Base-by-base conservation (phyloP, 2,113 vertebrate species). In the Gracilinanus agilis region DNA sequence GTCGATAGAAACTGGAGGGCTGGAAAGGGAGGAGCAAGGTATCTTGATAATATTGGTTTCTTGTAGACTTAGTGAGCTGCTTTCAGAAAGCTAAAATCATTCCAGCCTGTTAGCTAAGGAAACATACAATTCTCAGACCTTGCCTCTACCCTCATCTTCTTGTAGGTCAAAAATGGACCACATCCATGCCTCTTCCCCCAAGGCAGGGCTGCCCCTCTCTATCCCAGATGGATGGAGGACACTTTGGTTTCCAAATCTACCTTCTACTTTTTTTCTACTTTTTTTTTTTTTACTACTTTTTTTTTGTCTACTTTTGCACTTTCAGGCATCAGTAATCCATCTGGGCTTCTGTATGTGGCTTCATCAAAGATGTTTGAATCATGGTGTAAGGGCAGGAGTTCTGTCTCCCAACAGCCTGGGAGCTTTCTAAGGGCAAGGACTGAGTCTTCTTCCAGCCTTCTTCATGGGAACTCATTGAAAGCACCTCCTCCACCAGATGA, bases 141-240 rank as follows among this genome's bases (percentile, higher is more conserved):
- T 23, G 0, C 0, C 9, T 89, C 3, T 19, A 54, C 89, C 19
- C 34, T 24, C 2, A 23, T 40, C 19, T 40, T 5, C 40, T 83
- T 83, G 67, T n/a, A 75, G 61, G 11, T 91, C 23, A 12, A 24
- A 1, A 21, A 44, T 49, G 61, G 24, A n/a, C 55, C 1, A 16
- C 0, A 0, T 10, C 88, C 6, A 1, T 24, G 44, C 23, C 88
- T 44, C 89, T 19, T 5, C n/a, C 21, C 29, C 44, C 2, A 16
- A 67, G 34, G 34, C 12, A 67, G 0, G 94, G 49, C 88, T 34
- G 9, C 53, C 29, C 12, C 44, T 53, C 91, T 27, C 54, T 67
- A 56, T 75, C 89, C 27, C 89, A 75, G 40, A 13, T 44, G 83
- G 44, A 24, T 19, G 61, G 34, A 67, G 61, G 12, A n/a, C 34